Base-by-base conservation (phyloP, 2,888 invertebrate genomes). In the Mimumesa dahlbomi region DNA sequence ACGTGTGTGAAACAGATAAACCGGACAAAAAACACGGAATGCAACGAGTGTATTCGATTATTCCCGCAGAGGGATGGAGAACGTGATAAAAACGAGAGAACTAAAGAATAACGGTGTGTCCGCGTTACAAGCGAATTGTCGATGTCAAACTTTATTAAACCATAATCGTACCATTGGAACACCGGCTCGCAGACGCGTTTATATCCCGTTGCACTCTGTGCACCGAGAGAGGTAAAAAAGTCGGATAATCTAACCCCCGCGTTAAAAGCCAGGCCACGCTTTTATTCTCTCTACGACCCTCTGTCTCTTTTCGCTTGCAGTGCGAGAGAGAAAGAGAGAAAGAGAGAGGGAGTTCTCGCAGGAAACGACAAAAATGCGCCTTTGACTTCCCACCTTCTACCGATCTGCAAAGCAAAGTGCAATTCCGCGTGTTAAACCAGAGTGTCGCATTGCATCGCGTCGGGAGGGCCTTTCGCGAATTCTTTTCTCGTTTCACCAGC, bases 341-440 rank as follows among this genome's bases (percentile, higher is more conserved):
- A n/a, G n/a, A n/a, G n/a, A n/a, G n/a, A n/a, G n/a, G n/a, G n/a
- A n/a, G n/a, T n/a, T n/a, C n/a, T n/a, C 21, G 18, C 49, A 25
- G 42, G 62, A 63, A 68, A 34, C 68, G 52, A 50, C 53, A 53
- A 48, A 69, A 71, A 68, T 49, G 69, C 63, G 57, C 14, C 69
- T 69, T 69, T 54, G 67, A 40, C 62, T 71, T 16, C 29, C 34
- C 40, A n/a, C 22, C 50, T 19, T 21, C 36, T 50, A 38, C 45
- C 57, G 71, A 62, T 53, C 67, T 7, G 31, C 56, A 11, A n/a
- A n/a, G 52, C 14, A 49, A 68, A 71, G 69, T 63, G 63, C 69
- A 68, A 71, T 68, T 71, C 71, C 34, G 49, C 63, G 48, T 57
- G 71, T 63, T 71, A 71, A 68, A 71, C 71, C 56, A 29, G 56